Base-by-base conservation (phyloP, 2,888 invertebrate species). In the Zygothrica quintamaculata region DNA sequence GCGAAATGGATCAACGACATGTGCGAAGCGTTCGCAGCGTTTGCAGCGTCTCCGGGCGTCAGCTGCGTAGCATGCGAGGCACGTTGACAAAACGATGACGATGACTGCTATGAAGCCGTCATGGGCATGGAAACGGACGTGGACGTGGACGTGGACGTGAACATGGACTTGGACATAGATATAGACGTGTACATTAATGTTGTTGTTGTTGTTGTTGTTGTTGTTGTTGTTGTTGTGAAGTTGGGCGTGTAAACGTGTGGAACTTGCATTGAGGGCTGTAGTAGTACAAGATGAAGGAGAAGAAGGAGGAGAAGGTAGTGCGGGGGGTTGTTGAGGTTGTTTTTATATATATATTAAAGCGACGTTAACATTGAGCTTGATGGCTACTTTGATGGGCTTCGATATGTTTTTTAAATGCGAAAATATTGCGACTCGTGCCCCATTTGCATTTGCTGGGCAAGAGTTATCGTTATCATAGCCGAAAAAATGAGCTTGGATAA, bases 351-450 rank as follows among this genome's bases (percentile, higher is more conserved):
- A 62, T 75, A 74, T 74, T 82, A 86, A 88, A 79, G 66, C 78
- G 58, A 51, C 81, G 65, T 84, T 82, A 82, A 72, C 82, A 88
- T 86, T 82, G 82, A 82, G 87, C 77, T 80, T 77, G 71, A 80
- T 81, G 77, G 73, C 73, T 80, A 51, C 57, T 64, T 79, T 64
- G 73, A 77, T 80, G 81, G 61, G 69, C 65, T 59, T 51, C 67
- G 66, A 87, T 75, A 64, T 44, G 86, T 79, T 85, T 85, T n/a
- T 85, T 82, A 65, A 80, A 82, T 85, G 80, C 76, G 79, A 67
- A 50, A 81, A 87, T 71, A 74, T 75, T 74, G 82, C 74, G 74
- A 67, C 58, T 72, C 51, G 69, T 77, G 72, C 73, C 74, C 61
- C 77, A 84, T 80, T 77, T 78, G 80, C 80, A 79, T 62, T 61